Evolutionary conservation across 2,797 vertebrate genomes (phyloP).

Genomic region (Lates japonicus): DNA sequence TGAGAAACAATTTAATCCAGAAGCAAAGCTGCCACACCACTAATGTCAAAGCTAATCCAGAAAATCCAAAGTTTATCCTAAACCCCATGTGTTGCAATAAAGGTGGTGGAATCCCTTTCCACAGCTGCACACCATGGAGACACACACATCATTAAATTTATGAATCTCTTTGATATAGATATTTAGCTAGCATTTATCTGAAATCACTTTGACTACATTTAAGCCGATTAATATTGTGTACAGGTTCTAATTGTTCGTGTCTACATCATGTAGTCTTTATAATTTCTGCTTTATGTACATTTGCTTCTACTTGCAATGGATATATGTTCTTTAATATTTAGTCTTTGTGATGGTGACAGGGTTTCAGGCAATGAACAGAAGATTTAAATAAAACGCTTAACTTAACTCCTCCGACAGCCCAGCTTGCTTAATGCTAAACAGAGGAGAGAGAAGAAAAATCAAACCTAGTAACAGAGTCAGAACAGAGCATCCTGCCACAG

Average conservation of each 20-base stretch:
- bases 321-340: neutral
- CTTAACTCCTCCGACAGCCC: conserved; percentile 4
- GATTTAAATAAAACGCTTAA: conserved; percentile 1
- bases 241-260: conserved; percentile 58
- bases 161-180: conserved; percentile 36
- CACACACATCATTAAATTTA: conserved; percentile 49
- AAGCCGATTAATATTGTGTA: conserved; percentile 58
- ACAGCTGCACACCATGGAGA: conserved; percentile 38
- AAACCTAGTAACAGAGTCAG: conserved; percentile 35
- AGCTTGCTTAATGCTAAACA: conserved; percentile 32
- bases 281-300: conserved; percentile 32
- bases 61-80: conserved; percentile 78
- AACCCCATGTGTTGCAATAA: conserved; percentile 80
- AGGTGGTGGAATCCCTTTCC: conserved; percentile 38
- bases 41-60: conserved; percentile 82
- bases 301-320: conserved; percentile 15
- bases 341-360: no score
- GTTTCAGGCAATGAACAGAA: neutral
- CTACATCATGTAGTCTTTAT: neutral
- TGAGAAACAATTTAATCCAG: conserved; percentile 78
- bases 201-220: conserved; percentile 64
- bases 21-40: conserved; percentile 71
- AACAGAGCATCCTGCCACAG: conserved; percentile 40
- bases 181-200: conserved; percentile 62
- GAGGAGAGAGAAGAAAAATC: conserved; percentile 5